Base-by-base conservation (phyloP, 2,797 vertebrate species). In the Spea hammondii region DNA sequence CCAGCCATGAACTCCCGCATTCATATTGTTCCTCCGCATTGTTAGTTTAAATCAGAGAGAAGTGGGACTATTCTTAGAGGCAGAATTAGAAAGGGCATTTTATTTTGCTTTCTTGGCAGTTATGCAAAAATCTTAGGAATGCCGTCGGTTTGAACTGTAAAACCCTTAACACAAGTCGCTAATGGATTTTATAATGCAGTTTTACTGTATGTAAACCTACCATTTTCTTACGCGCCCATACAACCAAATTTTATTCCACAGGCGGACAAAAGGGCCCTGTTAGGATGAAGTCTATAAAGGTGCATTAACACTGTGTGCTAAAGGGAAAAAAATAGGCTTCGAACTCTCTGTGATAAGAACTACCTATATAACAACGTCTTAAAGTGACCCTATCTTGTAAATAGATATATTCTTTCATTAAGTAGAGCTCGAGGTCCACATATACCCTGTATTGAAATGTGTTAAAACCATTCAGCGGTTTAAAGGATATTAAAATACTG, bases 71-170 rank as follows among this genome's bases (percentile, higher is more conserved):
- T 88, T 89, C 87, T 89, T 89, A 87, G 89, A 85, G 84, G 85
- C 88, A 88, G 88, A 76, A 89, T 83, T 84, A 83, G 77, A 84
- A 89, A 88, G 88, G 82, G 82, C 83, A 85, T 95, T 93, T 93
- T 93, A 94, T 94, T 88, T 94, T 83, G 87, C 91, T 94, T 93
- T 92, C 91, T 95, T 96, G 94, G 94, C 94, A 93, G 90, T 86
- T 89, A 86, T 87, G 93, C 95, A 95, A 96, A 94, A 95, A 92
- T 91, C 91, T 89, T 85, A 86, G 92, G 94, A 96, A 96, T 95
- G 94, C 79, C 88, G 91, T 77, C 92, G 93, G 88, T 92, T 91
- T 91, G 92, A 90, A 85, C 87, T 88, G 85, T 84, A 89, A 88
- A 89, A 87, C 84, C 86, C 83, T 81, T 83, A 88, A 87, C 87